Percentiles rank a stretch among this genome's conserved stretches.
Conservation (phyloP, 2,113 vertebrate genomes). For the Geothlypis trichas region DNA sequence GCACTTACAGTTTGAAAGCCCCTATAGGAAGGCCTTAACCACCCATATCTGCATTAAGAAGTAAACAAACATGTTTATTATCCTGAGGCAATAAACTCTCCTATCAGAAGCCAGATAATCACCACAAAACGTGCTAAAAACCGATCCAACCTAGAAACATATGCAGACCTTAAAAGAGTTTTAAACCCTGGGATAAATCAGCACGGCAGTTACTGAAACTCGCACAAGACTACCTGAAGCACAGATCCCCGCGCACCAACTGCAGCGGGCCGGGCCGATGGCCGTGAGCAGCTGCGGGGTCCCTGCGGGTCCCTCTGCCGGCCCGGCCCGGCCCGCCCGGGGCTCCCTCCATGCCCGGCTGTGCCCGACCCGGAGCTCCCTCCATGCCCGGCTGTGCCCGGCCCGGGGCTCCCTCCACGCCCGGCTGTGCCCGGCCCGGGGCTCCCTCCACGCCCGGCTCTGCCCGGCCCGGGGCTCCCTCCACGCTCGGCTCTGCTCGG, state of each 20-base stretch:
- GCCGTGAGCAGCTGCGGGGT: neutral
- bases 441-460: no score
- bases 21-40: neutral
- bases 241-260: neutral
- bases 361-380: neutral
- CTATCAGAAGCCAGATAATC: neutral
- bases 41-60: neutral
- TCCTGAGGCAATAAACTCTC: neutral
- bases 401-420: slow-evolving; percentile 64
- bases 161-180: neutral
- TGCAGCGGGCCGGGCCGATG: neutral
- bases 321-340: neutral
- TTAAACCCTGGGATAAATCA: neutral
- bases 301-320: neutral
- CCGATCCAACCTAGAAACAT: neutral
- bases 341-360: neutral
- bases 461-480: no score
- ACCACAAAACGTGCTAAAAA: neutral
- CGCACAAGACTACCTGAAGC: neutral
- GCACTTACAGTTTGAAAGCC: neutral
- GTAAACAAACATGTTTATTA: neutral
- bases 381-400: no score
- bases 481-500: no score
- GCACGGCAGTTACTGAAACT: neutral
- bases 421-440: neutral